These are phyloP conservation scores for Scaptomyza montana DNA, from an alignment of 1,140 invertebrate species.

Conservation along the genomic window DNA sequence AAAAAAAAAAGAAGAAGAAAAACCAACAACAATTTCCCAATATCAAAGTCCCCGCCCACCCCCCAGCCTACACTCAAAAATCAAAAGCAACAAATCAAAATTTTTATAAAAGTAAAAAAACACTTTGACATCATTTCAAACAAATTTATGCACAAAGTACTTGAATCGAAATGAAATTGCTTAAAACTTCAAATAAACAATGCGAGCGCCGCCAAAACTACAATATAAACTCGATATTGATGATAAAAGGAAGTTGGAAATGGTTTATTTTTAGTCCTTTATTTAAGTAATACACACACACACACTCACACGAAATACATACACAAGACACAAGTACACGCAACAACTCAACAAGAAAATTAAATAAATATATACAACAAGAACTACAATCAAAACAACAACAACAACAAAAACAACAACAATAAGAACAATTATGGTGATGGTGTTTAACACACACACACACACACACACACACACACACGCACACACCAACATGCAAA, in stretches of 20 bases:
- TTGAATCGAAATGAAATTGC: slow-evolving; percentile 34
- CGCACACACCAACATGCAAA: slow-evolving; percentile 24
- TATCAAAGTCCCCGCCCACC: slow-evolving; percentile 1
- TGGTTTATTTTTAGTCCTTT: slow-evolving; percentile 65
- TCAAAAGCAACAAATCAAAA: slow-evolving; percentile 1
- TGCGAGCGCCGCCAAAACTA: slow-evolving; percentile 11
- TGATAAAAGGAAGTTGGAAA: slow-evolving; percentile 50
- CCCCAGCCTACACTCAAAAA: background rate
- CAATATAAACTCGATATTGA: slow-evolving; percentile 13
- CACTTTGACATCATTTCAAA: no score
- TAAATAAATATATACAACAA: no score
- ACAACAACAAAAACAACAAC: no score
- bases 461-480: slow-evolving; percentile 24
- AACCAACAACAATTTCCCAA: slow-evolving; percentile 7
- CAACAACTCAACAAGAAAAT: no score
- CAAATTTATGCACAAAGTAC: slow-evolving; percentile 35
- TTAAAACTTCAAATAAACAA: slow-evolving; percentile 32
- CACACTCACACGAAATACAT: slow-evolving; percentile 18
- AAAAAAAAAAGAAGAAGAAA: slow-evolving; percentile 7
- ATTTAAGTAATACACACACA: slow-evolving; percentile 65
- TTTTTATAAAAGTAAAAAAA: slow-evolving; percentile 2
- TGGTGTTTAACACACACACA: background rate
- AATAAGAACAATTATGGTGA: no score
- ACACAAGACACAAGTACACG: no score
- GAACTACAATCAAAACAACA: no score